These are phyloP conservation scores for Spea hammondii DNA, from an alignment of 2,797 vertebrate species.

Conservation along the genomic window DNA sequence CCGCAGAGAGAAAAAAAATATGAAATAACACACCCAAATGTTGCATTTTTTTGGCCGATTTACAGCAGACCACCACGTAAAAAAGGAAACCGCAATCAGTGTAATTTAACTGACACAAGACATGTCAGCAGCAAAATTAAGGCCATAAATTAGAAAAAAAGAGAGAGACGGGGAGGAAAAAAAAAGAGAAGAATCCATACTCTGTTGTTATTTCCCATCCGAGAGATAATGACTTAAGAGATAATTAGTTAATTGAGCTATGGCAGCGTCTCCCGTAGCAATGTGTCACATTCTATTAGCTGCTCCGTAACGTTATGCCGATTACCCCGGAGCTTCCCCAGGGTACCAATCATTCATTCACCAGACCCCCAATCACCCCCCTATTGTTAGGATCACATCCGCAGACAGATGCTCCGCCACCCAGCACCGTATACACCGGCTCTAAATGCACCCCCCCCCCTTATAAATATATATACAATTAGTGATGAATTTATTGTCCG, in stretches of 20 bases:
- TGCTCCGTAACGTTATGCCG: background rate
- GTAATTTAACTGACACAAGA: background rate
- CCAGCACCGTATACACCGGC: too few species aligned
- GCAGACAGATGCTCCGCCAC: conserved; percentile 28
- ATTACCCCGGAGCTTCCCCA: conserved; percentile 44
- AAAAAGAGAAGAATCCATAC: background rate
- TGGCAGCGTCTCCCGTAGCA: conserved; percentile 54
- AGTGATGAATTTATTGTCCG: background rate
- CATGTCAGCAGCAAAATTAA: conserved; percentile 5
- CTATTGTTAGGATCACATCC: conserved; percentile 17
- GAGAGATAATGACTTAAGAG: conserved; percentile 48
- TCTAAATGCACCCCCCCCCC: too few species aligned
- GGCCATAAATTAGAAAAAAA: background rate
- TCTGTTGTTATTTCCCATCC: conserved; percentile 19
- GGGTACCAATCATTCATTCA: conserved; percentile 42
- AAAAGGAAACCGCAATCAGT: background rate
- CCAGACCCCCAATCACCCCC: conserved; percentile 23
- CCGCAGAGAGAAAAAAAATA: too few species aligned
- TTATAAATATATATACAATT: background rate
- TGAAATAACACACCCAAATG: too few species aligned
- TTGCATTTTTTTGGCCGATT: too few species aligned
- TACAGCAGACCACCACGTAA: background rate
- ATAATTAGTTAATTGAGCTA: conserved; percentile 49
- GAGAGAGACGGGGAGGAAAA: background rate
- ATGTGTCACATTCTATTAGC: conserved; percentile 54